Evolutionary conservation across 2,888 invertebrate species (phyloP).

Genomic region (Sialis lutaria): DNA sequence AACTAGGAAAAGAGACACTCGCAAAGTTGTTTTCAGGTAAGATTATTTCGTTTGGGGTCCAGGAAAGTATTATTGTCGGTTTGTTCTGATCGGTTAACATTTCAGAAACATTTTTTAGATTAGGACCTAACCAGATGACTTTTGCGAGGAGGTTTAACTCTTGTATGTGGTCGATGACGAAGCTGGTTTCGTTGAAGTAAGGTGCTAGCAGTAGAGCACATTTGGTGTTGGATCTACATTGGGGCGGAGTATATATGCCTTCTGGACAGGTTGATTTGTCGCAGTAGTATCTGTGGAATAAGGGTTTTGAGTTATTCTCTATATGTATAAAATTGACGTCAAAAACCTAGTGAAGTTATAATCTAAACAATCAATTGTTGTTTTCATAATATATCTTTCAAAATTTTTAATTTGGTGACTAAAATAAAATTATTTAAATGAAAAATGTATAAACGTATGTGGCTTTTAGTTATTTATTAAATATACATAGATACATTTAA

Average conservation of each 20-base stretch:
- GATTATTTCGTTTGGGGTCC: conserved; percentile 46
- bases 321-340: neutral
- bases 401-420: too few relatives aligned
- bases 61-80: conserved; percentile 42
- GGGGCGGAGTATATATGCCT: conserved; percentile 38
- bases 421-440: too few relatives aligned
- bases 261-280: conserved; percentile 26
- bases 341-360: too few relatives aligned
- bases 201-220: conserved; percentile 34
- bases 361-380: too few relatives aligned
- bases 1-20: conserved; percentile 44
- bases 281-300: conserved; percentile 27
- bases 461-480: too few relatives aligned
- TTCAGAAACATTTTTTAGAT: conserved; percentile 27
- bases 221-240: conserved; percentile 24
- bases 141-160: conserved; percentile 40
- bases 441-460: too few relatives aligned
- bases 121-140: conserved; percentile 49
- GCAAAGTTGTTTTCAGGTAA: conserved; percentile 28
- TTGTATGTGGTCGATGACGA: conserved; percentile 40
- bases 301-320: neutral
- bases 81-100: conserved; percentile 21
- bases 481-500: too few relatives aligned
- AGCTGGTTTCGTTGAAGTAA: conserved; percentile 29
- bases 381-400: too few relatives aligned